Evolutionary conservation across 2,113 vertebrate genomes (phyloP).

Genomic region (Cavia porcellus): DNA sequence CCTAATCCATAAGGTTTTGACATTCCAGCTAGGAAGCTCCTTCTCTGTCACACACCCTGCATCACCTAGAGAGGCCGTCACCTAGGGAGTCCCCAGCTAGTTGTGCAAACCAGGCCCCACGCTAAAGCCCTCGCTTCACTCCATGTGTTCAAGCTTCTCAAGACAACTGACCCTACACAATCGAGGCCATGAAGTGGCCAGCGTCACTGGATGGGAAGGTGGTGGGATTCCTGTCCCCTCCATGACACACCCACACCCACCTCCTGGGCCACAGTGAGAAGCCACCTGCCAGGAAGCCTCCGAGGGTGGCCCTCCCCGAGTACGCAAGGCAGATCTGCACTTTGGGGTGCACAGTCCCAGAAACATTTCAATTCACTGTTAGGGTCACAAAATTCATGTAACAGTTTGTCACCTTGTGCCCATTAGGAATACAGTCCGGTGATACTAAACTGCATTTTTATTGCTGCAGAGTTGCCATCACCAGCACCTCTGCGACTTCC

Average conservation of each 20-base stretch:
- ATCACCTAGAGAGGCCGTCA: accelerated
- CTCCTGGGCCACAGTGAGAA: background rate
- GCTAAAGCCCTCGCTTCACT: background rate
- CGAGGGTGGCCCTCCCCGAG: accelerated
- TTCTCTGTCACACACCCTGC: too few species aligned
- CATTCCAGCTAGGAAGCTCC: accelerated
- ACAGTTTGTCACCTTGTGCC: background rate
- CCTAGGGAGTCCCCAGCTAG: background rate
- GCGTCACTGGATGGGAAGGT: background rate
- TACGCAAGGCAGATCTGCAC: too few species aligned
- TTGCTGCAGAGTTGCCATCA: background rate
- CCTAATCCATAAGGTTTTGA: too few species aligned
- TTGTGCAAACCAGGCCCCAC: background rate
- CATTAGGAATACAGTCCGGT: background rate
- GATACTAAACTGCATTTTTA: background rate
- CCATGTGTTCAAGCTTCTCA: background rate
- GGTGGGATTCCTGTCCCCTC: accelerated
- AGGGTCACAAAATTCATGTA: background rate
- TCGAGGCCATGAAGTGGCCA: background rate
- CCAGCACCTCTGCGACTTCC: too few species aligned
- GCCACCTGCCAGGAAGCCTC: background rate
- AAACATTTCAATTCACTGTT: background rate
- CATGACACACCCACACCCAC: accelerated
- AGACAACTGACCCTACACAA: background rate
- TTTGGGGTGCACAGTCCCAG: background rate